phyloP scores from a whole-genome alignment of 2,888 invertebrate genomes.

The Eupithecia pulchellata region DNA sequence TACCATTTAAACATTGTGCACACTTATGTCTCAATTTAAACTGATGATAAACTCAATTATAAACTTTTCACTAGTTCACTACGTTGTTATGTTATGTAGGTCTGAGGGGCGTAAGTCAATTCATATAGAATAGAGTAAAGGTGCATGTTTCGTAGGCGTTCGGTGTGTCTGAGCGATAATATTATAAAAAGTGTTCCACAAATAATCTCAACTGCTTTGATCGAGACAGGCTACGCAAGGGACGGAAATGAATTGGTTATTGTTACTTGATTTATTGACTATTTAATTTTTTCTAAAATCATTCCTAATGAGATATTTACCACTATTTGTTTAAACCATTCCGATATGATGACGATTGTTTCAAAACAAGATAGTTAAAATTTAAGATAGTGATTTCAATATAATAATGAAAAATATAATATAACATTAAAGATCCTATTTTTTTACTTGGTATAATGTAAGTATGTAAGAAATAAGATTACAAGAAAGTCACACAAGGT shows the following conservation, averaged over 20 bases:
- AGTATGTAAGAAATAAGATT: too few relatives aligned
- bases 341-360: too few relatives aligned
- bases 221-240: too few relatives aligned
- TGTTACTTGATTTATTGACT: too few relatives aligned
- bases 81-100: not conserved
- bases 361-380: too few relatives aligned
- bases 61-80: not conserved
- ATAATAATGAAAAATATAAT: not conserved
- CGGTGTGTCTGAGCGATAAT: not conserved
- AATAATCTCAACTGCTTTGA: conserved; percentile 12
- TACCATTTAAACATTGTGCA: not conserved
- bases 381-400: not conserved
- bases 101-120: not conserved
- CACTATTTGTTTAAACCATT: too few relatives aligned
- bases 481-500: too few relatives aligned
- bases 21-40: not conserved
- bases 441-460: too few relatives aligned
- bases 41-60: not conserved
- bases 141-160: not conserved
- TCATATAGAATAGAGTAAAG: not conserved
- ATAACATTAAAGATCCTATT: too few relatives aligned
- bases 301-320: too few relatives aligned
- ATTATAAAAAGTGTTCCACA: conserved; percentile 3
- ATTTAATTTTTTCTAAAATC: too few relatives aligned
- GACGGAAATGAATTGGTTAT: too few relatives aligned